Conservation (phyloP, 2,888 invertebrate species). For the Leptopilina myrica region DNA sequence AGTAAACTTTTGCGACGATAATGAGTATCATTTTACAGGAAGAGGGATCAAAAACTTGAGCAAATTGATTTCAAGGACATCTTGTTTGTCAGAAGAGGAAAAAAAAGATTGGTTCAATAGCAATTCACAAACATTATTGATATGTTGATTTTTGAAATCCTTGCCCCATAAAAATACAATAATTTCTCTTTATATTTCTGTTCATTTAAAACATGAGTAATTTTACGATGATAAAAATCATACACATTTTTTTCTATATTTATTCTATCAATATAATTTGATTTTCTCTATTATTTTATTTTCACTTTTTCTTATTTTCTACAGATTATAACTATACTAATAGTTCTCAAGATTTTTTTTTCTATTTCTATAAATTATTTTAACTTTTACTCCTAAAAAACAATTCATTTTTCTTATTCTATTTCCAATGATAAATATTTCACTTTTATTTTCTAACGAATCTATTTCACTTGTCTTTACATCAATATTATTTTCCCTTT, state of each 20-base stretch:
- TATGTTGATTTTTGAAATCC: slow-evolving; percentile 6
- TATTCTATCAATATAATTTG: background rate
- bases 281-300: too few species aligned
- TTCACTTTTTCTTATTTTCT: too few species aligned
- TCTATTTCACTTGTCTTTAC: too few species aligned
- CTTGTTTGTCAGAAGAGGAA: slow-evolving; percentile 5
- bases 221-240: background rate
- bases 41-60: slow-evolving; percentile 20
- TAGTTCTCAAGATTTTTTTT: background rate
- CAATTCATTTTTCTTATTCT: too few species aligned
- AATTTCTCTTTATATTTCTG: background rate
- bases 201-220: slow-evolving; percentile 8
- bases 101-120: too few species aligned
- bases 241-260: background rate
- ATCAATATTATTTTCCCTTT: too few species aligned
- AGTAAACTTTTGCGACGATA: slow-evolving; percentile 9
- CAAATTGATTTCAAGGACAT: slow-evolving; percentile 15
- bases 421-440: too few species aligned
- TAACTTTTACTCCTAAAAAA: too few species aligned
- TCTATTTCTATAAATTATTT: background rate
- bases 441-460: too few species aligned
- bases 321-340: too few species aligned
- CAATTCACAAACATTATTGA: background rate
- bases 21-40: slow-evolving; percentile 15
- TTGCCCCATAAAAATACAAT: slow-evolving; percentile 2